These are phyloP conservation scores for Terebella lapidaria DNA, from an alignment of 2,888 invertebrate genomes.

Conservation along the genomic window DNA sequence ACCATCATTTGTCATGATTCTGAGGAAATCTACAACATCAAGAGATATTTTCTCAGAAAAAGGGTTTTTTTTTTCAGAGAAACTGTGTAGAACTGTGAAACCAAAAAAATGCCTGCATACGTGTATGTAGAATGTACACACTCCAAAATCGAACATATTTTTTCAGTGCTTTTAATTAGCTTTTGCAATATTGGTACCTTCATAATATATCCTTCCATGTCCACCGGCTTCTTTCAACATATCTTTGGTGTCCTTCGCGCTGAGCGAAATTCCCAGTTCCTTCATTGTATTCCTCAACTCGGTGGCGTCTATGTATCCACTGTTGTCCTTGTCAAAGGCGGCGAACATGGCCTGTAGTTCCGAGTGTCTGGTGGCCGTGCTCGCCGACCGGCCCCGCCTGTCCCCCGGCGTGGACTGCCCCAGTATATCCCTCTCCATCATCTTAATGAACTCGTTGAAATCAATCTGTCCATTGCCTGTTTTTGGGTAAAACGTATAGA, in stretches of 20 bases:
- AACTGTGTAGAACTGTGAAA: too few species aligned
- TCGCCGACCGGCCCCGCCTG: not conserved
- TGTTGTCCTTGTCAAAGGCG: constrained; percentile 18
- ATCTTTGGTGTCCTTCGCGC: constrained; percentile 14
- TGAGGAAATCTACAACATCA: not conserved
- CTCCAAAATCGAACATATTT: too few species aligned
- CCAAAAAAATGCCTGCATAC: too few species aligned
- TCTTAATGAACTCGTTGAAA: not conserved
- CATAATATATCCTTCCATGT: not conserved
- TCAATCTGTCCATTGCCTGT: constrained; percentile 12
- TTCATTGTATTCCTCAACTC: constrained; percentile 18
- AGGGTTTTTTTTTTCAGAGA: too few species aligned
- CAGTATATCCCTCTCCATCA: not conserved
- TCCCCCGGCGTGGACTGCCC: not conserved
- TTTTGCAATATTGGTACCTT: too few species aligned
- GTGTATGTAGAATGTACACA: too few species aligned
- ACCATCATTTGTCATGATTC: not conserved
- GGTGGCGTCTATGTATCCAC: constrained; percentile 19
- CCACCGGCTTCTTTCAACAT: constrained; percentile 20
- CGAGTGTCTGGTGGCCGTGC: not conserved
- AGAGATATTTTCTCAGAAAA: not conserved
- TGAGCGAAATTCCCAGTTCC: constrained; percentile 15
- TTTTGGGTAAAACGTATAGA: too few species aligned
- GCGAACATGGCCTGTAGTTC: not conserved
- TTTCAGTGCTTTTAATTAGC: too few species aligned